These are phyloP conservation scores for Acropternis orthonyx DNA, from an alignment of 2,797 vertebrate genomes.

Conservation along the genomic window DNA sequence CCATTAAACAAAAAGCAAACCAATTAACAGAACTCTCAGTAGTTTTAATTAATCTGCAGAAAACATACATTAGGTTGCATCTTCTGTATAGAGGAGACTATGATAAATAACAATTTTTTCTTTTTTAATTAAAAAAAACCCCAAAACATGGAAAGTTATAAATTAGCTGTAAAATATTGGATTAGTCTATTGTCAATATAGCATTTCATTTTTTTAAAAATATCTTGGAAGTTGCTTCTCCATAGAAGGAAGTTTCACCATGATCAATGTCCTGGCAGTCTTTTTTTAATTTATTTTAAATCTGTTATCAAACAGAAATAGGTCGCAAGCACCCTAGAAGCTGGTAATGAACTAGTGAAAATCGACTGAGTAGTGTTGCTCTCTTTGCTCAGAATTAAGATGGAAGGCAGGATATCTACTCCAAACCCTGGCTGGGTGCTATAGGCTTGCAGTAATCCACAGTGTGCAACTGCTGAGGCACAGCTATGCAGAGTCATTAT, in stretches of 20 bases:
- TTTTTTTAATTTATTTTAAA: neutral
- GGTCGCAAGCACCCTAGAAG: neutral
- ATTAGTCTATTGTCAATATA: neutral
- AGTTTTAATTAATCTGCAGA: neutral
- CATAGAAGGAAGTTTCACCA: neutral
- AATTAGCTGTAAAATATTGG: neutral
- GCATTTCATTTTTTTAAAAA: neutral
- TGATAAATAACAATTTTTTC: neutral
- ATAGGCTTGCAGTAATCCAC: neutral
- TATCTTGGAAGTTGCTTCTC: neutral
- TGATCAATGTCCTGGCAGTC: neutral
- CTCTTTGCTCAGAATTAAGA: neutral
- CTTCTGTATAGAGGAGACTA: neutral
- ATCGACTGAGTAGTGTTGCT: neutral
- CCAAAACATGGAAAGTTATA: neutral
- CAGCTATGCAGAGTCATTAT: rapidly evolving
- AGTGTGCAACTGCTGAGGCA: neutral
- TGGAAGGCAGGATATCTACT: neutral
- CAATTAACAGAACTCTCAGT: neutral
- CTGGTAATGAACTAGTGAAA: neutral
- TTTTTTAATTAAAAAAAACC: neutral
- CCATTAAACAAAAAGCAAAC: neutral
- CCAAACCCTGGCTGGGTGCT: neutral
- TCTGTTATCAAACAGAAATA: neutral
- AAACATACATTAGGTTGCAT: neutral